Evolutionary conservation across 2,113 vertebrate genomes (phyloP), one percentile per base, ranked within the genome.

Genomic region (Callospermophilus lateralis): DNA sequence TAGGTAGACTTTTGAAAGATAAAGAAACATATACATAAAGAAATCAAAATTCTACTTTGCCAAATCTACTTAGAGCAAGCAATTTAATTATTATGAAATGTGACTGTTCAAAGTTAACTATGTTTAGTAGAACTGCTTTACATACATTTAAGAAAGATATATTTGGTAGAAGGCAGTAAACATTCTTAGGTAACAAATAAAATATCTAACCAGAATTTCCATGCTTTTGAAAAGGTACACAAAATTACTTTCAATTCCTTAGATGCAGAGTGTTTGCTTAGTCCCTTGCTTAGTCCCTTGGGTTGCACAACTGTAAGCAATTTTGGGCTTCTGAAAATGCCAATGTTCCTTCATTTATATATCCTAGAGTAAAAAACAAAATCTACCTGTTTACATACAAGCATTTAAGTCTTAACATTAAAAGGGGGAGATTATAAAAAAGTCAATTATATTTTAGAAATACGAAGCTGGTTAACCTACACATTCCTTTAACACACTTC

Each of bases 1-100:
- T 0, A 55, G 28, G 39, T 2, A 86, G 39, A 86, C 85, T 87
- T 92, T 55, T 93, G 10, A 96, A 96, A 95, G 68, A 94, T 53
- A 94, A 81, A 94, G 61, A 20, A 58, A 58, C 22, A 63, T 63
- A 16, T 15, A 53, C 15, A 53, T 51, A 92, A 70, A 85, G 28
- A 89, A 94, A 88, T 48, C 61, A 84, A 24, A 73, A 89, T 67
- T 90, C 26, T 51, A 70, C 48, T 94, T 51, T 91, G 63, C 48
- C 24, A 81, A 92, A 87, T 72, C 63, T 68, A 84, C 37, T 61
- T 6, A n/a, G 0, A 30, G 67, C 45, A 85, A 83, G 16, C 61
- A 86, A 97, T 91, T 91, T 78, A 89, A 76, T 84, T 65, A 32
- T 51, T 77, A 72, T 84, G 20, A 89, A 65, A 84, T 77, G 6